Evolutionary conservation across 2,113 vertebrate species (phyloP).

Genomic region (Anas platyrhynchos): DNA sequence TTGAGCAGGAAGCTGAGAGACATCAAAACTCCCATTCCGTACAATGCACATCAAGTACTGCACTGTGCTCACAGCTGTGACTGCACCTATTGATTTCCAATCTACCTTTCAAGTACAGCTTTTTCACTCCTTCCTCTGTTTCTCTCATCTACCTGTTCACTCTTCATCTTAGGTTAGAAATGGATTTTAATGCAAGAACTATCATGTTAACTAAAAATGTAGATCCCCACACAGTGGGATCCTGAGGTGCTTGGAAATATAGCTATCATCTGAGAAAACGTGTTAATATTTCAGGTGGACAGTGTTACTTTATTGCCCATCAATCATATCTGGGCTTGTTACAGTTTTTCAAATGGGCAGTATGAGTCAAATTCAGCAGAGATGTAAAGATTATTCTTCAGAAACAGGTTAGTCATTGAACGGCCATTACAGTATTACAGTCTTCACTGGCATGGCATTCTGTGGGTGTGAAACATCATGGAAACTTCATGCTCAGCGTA

Average conservation of each 20-base stretch:
- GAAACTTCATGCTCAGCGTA: background rate
- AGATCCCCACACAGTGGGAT: background rate
- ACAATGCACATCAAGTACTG: background rate
- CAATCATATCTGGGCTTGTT: background rate
- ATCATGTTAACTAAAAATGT: background rate
- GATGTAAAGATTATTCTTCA: background rate
- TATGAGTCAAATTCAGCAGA: background rate
- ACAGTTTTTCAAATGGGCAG: background rate
- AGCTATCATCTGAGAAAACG: background rate
- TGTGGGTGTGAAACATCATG: background rate
- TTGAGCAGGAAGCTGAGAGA: background rate
- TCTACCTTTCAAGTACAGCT: background rate
- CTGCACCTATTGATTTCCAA: background rate
- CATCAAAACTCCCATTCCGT: background rate
- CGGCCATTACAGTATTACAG: background rate
- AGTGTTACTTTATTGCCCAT: background rate
- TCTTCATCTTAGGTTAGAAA: background rate
- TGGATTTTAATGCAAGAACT: background rate
- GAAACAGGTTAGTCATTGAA: background rate
- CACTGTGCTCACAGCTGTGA: background rate
- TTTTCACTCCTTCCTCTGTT: background rate
- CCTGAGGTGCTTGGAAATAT: background rate
- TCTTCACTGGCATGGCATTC: background rate
- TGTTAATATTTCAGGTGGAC: background rate
- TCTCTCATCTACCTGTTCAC: background rate